phyloP scores from a whole-genome alignment of 1,140 invertebrate species.

The Lerema accius region DNA sequence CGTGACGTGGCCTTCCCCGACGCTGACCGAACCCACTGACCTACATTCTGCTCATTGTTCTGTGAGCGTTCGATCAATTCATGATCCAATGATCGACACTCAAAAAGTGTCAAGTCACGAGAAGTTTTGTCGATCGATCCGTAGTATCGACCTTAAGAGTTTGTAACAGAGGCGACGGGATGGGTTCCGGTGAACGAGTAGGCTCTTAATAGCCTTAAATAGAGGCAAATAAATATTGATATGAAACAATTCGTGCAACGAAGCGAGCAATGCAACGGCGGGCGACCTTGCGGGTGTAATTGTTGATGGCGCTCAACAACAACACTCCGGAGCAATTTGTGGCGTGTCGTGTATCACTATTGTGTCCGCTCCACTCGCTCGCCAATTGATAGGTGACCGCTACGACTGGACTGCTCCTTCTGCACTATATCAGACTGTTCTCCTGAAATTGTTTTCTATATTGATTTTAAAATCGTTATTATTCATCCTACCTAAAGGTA shows the following conservation, averaged over 20 bases:
- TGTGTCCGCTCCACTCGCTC: conserved; percentile 28
- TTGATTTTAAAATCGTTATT: too few relatives aligned
- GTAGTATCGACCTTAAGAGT: background rate
- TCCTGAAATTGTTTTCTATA: too few relatives aligned
- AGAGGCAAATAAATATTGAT: conserved; percentile 12
- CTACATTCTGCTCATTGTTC: conserved; percentile 35
- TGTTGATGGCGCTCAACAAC: too few relatives aligned
- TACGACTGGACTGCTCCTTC: too few relatives aligned
- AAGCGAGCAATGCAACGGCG: conserved; percentile 12
- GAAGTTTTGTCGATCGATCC: background rate
- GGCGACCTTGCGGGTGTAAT: conserved; percentile 11
- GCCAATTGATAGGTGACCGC: conserved; percentile 9
- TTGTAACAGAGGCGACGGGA: background rate
- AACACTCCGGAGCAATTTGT: conserved; percentile 19
- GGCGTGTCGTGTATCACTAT: conserved; percentile 33
- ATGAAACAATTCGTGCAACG: conserved; percentile 23
- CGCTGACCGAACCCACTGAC: conserved; percentile 33
- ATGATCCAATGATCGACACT: conserved; percentile 9
- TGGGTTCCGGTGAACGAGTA: too few relatives aligned
- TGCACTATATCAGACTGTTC: too few relatives aligned
- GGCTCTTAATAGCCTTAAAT: conserved; percentile 1
- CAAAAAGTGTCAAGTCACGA: background rate
- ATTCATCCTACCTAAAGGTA: too few relatives aligned
- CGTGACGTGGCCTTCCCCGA: conserved; percentile 40
- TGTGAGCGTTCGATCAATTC: conserved; percentile 21